Percentiles rank a stretch among this genome's conserved stretches.
Evolutionary conservation across 1,140 invertebrate genomes (phyloP).

Genomic region (Periplaneta americana): DNA sequence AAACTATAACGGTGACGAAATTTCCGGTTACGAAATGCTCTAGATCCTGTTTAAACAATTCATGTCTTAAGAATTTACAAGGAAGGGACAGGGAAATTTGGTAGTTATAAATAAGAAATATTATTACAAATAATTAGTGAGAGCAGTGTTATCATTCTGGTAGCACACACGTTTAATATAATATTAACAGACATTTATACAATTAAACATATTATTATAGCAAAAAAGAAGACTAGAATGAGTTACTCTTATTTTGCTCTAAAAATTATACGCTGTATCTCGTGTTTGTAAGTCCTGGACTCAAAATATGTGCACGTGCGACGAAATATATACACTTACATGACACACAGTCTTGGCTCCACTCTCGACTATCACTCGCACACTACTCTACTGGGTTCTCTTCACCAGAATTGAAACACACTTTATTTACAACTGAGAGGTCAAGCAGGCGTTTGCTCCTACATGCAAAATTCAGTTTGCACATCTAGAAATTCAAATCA

Average conservation of each 20-base stretch:
- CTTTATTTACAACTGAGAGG: not conserved
- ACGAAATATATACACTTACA: not conserved
- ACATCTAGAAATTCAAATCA: too few relatives aligned
- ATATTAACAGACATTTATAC: not conserved
- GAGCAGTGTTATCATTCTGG: too few relatives aligned
- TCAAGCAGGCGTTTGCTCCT: not conserved
- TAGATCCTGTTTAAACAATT: too few relatives aligned
- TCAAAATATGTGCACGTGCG: not conserved
- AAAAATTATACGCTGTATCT: not conserved
- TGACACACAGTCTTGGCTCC: not conserved
- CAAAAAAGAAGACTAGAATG: not conserved
- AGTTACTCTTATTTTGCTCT: not conserved
- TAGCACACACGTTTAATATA: not conserved
- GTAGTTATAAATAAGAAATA: too few relatives aligned
- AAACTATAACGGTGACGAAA: too few relatives aligned
- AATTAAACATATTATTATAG: not conserved
- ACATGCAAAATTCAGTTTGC: too few relatives aligned
- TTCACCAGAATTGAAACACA: not conserved
- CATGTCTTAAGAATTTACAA: too few relatives aligned
- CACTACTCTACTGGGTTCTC: not conserved
- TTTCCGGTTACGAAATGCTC: too few relatives aligned
- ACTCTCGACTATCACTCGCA: not conserved
- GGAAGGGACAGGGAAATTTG: too few relatives aligned
- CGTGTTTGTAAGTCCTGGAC: not conserved
- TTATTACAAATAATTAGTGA: too few relatives aligned